A percentile compares a stretch with the other conserved stretches of the same genome.
Conservation (phyloP, 2,797 vertebrate genomes). For the Neosalanx taihuensis region DNA sequence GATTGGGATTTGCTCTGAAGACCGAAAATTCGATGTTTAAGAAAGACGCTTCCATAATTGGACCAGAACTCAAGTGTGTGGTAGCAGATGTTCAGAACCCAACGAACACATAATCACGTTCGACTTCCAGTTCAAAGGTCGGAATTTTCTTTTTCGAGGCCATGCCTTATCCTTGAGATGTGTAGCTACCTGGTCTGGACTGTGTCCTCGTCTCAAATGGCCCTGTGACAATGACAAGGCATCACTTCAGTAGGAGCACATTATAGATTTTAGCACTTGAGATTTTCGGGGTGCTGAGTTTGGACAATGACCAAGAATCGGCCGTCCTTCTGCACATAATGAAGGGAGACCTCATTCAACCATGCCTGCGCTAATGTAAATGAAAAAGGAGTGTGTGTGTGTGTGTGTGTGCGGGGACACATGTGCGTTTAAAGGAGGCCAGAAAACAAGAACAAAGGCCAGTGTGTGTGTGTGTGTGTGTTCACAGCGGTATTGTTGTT, state of each 20-base stretch:
- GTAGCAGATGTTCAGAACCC: neutral
- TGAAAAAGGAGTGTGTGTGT: constrained; percentile 54
- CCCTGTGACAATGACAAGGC: constrained; percentile 8
- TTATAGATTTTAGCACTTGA: constrained; percentile 45
- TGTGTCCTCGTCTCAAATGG: constrained; percentile 21
- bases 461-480: constrained; percentile 32
- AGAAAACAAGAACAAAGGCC: constrained; percentile 63
- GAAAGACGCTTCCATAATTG: neutral
- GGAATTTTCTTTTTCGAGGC: neutral
- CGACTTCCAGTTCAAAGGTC: neutral
- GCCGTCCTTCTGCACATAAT: constrained; percentile 50
- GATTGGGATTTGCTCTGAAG: neutral
- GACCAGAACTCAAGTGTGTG: too few relatives aligned
- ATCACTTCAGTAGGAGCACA: constrained; percentile 30
- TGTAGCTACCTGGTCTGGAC: constrained; percentile 47
- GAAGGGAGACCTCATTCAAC: constrained; percentile 52
- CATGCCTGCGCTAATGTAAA: constrained; percentile 66
- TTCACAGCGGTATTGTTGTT: constrained; percentile 57
- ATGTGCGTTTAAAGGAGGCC: constrained; percentile 41
- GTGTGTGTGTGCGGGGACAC: constrained; percentile 33
- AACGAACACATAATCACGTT: neutral
- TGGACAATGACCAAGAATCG: constrained; percentile 54
- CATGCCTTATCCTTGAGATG: constrained; percentile 7
- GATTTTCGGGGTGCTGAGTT: constrained; percentile 58
- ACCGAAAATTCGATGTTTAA: neutral